Base-by-base conservation (phyloP, 2,888 invertebrate genomes). In the Drosophila yooni region DNA sequence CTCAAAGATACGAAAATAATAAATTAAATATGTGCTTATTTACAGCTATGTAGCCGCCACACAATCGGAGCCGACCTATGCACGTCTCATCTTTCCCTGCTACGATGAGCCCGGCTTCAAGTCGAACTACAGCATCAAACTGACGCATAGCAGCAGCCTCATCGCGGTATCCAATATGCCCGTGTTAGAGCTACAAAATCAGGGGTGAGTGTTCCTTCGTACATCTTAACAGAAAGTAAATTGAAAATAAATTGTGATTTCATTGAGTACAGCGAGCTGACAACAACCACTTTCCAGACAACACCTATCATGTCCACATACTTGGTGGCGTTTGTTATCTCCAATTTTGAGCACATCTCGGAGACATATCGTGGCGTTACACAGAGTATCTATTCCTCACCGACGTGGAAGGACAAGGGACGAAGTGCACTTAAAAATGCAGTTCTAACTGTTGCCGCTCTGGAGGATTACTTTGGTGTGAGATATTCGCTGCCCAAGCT, bases 291-390 rank as follows among this genome's bases (percentile, higher is more conserved):
- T 65, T 95, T 95, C 70, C 90, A 93, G 71, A 94, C 94, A 52
- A 95, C 95, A 0, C 92, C 94, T 0, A 92, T 94, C 15, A 97
- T 97, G 96, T 96, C 97, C 2, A 94, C 97, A 0, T 98, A 98
- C 88, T 93, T 98, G 10, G 95, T 98, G 2, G 98, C 98, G 0
- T 96, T 98, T 88, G 94, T 97, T 7, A 95, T 98, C 1, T 97
- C 97, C 1, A 94, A 94, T 86, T 95, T 95, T 73, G 88, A 89
- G 18, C 73, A 79, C 43, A 91, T 91, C 21, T 91, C 92, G 11
- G 94, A 94, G 70, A 77, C 76, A 3, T 85, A 80, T 2, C 89
- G 93, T 31, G 92, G 92, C 0, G 82, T 94, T 3, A 89, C 90
- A 1, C 93, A 93, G n/a, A 87, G 92, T 5, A 79, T 93, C 2